Conservation (phyloP, 2,888 invertebrate genomes). For the Macrosiphum euphorbiae region DNA sequence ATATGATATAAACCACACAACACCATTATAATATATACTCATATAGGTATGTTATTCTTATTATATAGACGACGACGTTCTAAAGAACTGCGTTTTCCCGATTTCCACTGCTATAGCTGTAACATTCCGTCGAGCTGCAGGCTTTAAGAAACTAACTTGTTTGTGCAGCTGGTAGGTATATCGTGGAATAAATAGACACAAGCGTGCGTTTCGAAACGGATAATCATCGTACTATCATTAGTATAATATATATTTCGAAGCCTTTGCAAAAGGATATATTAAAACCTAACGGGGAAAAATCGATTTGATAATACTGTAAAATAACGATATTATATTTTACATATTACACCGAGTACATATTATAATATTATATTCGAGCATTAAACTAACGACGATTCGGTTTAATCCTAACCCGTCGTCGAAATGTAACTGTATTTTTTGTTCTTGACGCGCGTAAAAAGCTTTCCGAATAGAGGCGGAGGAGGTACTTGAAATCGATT, state of each 20-base stretch:
- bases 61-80: background rate
- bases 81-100: background rate
- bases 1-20: background rate
- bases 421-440: background rate
- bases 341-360: background rate
- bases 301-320: too few relatives aligned
- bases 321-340: too few relatives aligned
- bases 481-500: constrained; percentile 64
- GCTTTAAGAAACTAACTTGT: too few relatives aligned
- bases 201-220: background rate
- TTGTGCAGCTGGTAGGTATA: too few relatives aligned
- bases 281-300: too few relatives aligned
- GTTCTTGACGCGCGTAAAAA: constrained; percentile 25
- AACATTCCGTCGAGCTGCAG: too few relatives aligned
- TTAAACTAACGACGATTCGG: background rate
- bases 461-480: constrained; percentile 31
- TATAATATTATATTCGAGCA: background rate
- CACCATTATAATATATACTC: background rate
- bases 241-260: background rate
- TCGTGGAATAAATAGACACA: background rate
- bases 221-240: background rate
- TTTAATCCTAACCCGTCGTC: background rate
- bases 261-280: too few relatives aligned
- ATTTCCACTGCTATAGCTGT: background rate
- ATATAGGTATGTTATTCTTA: background rate